Evolutionary conservation across 92 coral and sea anemone genomes (phyloP).

Genomic region (Phenganax stokvisi): DNA sequence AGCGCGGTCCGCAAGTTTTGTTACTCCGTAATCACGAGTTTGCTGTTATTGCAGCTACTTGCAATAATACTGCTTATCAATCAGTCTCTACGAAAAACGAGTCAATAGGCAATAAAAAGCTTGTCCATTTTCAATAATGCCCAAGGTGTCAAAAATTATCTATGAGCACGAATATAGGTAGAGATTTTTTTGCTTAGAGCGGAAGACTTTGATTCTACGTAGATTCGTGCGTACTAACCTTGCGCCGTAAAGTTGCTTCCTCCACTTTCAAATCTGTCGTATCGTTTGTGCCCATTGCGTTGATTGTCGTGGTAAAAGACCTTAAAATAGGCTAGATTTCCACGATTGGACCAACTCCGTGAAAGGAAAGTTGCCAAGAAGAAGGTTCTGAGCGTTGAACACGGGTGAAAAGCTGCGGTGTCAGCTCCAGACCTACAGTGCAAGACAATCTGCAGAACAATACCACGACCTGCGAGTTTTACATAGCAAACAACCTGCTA

Average conservation of each 20-base stretch:
- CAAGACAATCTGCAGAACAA: conserved; percentile 32
- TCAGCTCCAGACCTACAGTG: conserved; percentile 15
- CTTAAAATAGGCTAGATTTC: not conserved
- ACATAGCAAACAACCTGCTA: conserved; percentile 26
- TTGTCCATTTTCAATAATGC: conserved; percentile 1
- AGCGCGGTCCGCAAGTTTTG: not conserved
- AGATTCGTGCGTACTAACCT: conserved; percentile 22
- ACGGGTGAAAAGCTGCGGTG: not conserved
- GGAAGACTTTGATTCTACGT: not conserved
- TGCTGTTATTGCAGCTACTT: conserved; percentile 13
- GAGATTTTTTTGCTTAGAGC: not conserved
- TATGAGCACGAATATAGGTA: not conserved
- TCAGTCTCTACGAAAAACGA: conserved; percentile 1
- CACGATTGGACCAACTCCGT: not conserved
- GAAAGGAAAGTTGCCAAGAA: not conserved
- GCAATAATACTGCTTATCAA: conserved; percentile 23
- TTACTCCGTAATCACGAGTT: not conserved
- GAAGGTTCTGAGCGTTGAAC: not conserved
- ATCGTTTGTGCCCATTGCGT: conserved; percentile 25
- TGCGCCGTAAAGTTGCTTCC: conserved; percentile 22
- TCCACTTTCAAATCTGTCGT: conserved; percentile 31
- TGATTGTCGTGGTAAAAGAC: not conserved
- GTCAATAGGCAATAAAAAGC: conserved; percentile 25
- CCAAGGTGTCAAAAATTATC: not conserved
- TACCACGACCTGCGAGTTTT: not conserved